A percentile compares a stretch with the other conserved stretches of the same genome.
These are phyloP conservation scores for Phaetusa simplex DNA, from an alignment of 2,113 vertebrate species.

Conservation along the genomic window DNA sequence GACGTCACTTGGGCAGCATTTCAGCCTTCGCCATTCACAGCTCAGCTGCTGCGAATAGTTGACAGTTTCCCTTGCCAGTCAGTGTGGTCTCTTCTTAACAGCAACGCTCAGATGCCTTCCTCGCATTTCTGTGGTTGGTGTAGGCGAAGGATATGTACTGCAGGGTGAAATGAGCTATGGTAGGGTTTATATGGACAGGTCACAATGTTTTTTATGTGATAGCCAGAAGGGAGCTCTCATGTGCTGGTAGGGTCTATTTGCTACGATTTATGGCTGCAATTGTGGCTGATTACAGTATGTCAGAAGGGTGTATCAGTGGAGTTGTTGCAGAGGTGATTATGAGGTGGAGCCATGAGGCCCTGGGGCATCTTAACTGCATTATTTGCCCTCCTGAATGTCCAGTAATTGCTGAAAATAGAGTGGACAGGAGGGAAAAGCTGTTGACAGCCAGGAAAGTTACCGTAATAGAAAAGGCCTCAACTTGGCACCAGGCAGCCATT, in stretches of 20 bases:
- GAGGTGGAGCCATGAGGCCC: neutral
- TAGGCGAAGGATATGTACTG: neutral
- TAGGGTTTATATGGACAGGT: neutral
- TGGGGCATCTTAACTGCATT: conserved; percentile 13
- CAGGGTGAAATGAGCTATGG: neutral
- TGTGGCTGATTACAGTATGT: neutral
- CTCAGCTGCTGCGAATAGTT: neutral
- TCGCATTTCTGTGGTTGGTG: neutral
- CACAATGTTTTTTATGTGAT: neutral
- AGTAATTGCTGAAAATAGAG: conserved; percentile 11
- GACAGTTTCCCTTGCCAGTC: neutral
- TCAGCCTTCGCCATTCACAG: neutral
- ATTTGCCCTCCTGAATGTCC: neutral
- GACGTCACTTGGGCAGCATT: neutral
- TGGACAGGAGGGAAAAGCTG: neutral
- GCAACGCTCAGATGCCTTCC: rapidly evolving
- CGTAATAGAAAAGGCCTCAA: neutral
- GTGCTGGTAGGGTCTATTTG: neutral
- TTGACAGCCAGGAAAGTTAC: conserved; percentile 21
- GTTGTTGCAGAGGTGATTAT: neutral
- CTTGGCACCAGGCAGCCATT: neutral
- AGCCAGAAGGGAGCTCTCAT: neutral
- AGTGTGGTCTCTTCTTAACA: neutral
- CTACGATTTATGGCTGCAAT: neutral
- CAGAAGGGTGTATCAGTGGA: neutral